Percentiles rank a stretch among this genome's conserved stretches.
These are phyloP conservation scores for Eupleurogrammus muticus DNA, from an alignment of 2,797 vertebrate species.

Conservation along the genomic window DNA sequence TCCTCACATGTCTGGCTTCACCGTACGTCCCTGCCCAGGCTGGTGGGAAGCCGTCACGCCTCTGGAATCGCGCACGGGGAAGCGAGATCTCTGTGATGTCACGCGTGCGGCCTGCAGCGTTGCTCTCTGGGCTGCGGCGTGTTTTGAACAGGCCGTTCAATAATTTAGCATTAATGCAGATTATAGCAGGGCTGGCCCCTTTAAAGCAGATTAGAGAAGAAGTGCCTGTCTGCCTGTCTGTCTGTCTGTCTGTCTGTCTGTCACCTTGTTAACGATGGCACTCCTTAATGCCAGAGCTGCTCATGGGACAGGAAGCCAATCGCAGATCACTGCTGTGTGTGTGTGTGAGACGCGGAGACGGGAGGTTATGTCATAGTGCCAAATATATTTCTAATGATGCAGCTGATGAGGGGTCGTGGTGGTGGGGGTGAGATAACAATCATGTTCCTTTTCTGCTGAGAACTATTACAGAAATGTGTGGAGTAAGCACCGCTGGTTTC, in stretches of 20 bases:
- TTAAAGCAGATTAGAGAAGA: constrained; percentile 75
- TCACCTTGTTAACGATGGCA: constrained; percentile 59
- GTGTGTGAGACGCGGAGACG: constrained; percentile 17
- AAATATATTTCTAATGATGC: constrained; percentile 7
- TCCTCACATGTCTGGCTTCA: background rate
- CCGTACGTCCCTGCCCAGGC: background rate
- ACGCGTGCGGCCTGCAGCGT: constrained; percentile 21
- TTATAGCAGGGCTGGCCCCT: constrained; percentile 64
- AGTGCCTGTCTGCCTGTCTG: constrained; percentile 36
- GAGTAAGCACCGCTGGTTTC: constrained; percentile 22
- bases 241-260: constrained; percentile 51
- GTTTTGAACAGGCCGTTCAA: constrained; percentile 64
- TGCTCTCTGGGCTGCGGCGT: constrained; percentile 39
- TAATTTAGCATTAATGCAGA: constrained; percentile 77
- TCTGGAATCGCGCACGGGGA: background rate
- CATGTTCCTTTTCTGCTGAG: constrained; percentile 23
- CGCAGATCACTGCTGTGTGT: constrained; percentile 35
- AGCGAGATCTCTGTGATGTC: constrained; percentile 7
- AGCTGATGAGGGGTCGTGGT: constrained; percentile 8
- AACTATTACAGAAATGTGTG: constrained; percentile 43
- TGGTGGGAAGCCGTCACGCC: background rate
- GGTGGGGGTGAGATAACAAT: constrained; percentile 1
- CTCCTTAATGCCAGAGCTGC: constrained; percentile 47
- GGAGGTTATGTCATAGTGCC: constrained; percentile 6
- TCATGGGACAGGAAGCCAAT: constrained; percentile 42